phyloP scores from a whole-genome alignment of 1,140 invertebrate genomes.

The Atta cephalotes region DNA sequence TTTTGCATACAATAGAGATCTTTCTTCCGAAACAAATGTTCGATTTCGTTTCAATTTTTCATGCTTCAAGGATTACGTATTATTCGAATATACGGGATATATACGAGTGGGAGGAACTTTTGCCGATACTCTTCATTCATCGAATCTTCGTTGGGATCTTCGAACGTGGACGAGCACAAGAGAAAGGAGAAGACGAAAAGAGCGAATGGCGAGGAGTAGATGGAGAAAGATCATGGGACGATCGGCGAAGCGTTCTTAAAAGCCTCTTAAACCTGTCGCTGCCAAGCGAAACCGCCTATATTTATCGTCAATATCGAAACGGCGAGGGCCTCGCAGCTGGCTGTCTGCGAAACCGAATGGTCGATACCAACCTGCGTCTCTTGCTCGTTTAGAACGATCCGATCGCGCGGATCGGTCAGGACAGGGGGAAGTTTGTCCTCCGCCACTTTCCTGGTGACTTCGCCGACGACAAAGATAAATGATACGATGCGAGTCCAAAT shows the following conservation, averaged over 20 bases:
- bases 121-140: conserved; percentile 57
- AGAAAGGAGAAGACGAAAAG: neutral
- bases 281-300: conserved; percentile 68
- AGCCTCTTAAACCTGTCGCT: conserved; percentile 68
- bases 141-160: conserved; percentile 53
- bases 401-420: conserved; percentile 14
- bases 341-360: conserved; percentile 40
- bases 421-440: conserved; percentile 46
- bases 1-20: neutral
- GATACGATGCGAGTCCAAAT: conserved; percentile 4
- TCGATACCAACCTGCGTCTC: conserved; percentile 54
- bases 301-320: conserved; percentile 72
- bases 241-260: conserved; percentile 67
- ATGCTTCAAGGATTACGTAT: conserved; percentile 24
- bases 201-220: conserved; percentile 36
- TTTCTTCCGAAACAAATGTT: conserved; percentile 10
- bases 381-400: conserved; percentile 51
- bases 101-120: conserved; percentile 18
- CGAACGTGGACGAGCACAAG: neutral
- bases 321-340: conserved; percentile 61
- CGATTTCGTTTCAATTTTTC: conserved; percentile 29
- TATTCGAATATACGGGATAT: conserved; percentile 19
- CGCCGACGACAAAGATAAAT: conserved; percentile 50
- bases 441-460: conserved; percentile 30
- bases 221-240: conserved; percentile 47